Percentiles rank a stretch among this genome's conserved stretches.
phyloP scores from a whole-genome alignment of 2,888 invertebrate genomes.

The Tenthredo scrophulariae region DNA sequence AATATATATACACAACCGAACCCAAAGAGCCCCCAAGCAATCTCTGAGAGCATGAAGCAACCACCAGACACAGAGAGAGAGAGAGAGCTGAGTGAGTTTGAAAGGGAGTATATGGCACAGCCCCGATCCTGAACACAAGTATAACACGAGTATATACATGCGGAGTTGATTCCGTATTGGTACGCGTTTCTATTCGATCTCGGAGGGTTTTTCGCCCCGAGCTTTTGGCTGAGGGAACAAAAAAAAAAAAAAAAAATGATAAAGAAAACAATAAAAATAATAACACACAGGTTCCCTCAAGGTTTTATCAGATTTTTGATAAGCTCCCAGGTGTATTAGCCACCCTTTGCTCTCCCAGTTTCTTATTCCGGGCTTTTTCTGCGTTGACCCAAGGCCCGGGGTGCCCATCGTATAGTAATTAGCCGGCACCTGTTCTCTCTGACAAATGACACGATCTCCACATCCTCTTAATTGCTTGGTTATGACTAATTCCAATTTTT shows the following conservation, averaged over 20 bases:
- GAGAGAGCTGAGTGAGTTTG: slow-evolving; percentile 18
- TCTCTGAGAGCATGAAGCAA: slow-evolving; percentile 63
- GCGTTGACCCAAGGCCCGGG: not conserved
- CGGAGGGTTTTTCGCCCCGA: slow-evolving; percentile 26
- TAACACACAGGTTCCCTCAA: slow-evolving; percentile 35
- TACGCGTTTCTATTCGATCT: not conserved
- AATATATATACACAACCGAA: slow-evolving; percentile 74
- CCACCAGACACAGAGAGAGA: slow-evolving; percentile 2
- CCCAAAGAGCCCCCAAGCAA: slow-evolving; percentile 76
- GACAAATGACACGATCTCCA: not conserved
- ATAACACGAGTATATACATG: no score
- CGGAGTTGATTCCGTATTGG: slow-evolving; percentile 7
- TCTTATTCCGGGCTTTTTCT: not conserved
- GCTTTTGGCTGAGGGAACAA: not conserved
- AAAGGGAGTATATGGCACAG: not conserved
- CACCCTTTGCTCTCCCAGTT: not conserved
- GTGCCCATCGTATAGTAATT: not conserved
- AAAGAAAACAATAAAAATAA: not conserved
- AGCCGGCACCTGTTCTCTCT: not conserved
- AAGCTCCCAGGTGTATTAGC: slow-evolving; percentile 69
- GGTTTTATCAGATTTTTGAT: slow-evolving; percentile 69
- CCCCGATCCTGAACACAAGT: slow-evolving; percentile 30
- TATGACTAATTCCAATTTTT: not conserved
- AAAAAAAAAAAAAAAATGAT: not conserved
- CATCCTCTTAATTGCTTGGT: not conserved